These are phyloP conservation scores for Rhagologus leucostigma DNA, from an alignment of 2,113 vertebrate genomes.

Conservation along the genomic window DNA sequence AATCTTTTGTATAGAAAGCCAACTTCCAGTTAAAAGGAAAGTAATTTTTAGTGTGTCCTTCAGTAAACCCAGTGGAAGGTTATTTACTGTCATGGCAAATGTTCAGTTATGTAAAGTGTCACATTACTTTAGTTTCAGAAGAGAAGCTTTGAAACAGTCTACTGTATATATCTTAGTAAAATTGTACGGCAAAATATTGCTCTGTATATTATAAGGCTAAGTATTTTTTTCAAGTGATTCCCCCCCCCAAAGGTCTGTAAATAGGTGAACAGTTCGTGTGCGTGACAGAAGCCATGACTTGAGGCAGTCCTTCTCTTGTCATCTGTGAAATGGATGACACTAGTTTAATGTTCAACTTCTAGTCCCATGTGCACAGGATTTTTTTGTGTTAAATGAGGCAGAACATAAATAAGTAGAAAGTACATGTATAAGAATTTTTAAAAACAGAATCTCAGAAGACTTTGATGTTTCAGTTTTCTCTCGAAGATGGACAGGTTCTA, in stretches of 20 bases:
- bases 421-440: not conserved
- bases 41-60: slow-evolving; percentile 14
- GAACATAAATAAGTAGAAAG: not conserved
- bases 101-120: slow-evolving; percentile 62
- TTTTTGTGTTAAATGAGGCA: not conserved
- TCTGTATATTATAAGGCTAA: not conserved
- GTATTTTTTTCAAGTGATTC: not conserved
- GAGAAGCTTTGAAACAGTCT: slow-evolving; percentile 6
- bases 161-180: slow-evolving; percentile 8
- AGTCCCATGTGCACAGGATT: not conserved
- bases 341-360: not conserved
- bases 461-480: not conserved
- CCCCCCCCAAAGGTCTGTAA: not conserved
- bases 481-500: not conserved
- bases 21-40: not conserved
- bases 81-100: slow-evolving; percentile 45
- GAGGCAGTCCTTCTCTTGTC: not conserved
- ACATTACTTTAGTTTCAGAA: slow-evolving; percentile 58
- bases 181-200: not conserved
- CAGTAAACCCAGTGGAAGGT: slow-evolving; percentile 28
- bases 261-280: not conserved
- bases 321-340: not conserved
- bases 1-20: not conserved
- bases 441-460: not conserved
- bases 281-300: not conserved